These are phyloP conservation scores for Sebastiscus tertius DNA, from an alignment of 2,797 vertebrate genomes.

Conservation along the genomic window DNA sequence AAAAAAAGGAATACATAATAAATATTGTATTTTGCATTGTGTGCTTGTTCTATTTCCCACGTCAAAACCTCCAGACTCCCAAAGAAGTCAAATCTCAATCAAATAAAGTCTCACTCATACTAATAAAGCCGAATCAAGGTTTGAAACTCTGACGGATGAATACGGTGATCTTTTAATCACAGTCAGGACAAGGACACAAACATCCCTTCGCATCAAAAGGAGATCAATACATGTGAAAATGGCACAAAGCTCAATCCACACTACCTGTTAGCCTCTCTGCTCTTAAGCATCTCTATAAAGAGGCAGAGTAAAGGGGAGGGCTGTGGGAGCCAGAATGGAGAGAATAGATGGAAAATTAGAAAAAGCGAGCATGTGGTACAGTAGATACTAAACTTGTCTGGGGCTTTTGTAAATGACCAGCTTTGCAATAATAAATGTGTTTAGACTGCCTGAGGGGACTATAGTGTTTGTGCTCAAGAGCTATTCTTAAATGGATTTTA, in stretches of 20 bases:
- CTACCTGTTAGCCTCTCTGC: not conserved
- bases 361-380: slow-evolving; percentile 6
- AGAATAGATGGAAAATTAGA: not conserved
- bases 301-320: not conserved
- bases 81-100: not conserved
- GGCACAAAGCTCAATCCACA: not conserved
- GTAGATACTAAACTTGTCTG: slow-evolving; percentile 37
- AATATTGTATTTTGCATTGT: too few relatives aligned
- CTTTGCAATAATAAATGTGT: slow-evolving; percentile 42
- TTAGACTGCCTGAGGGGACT: slow-evolving; percentile 49
- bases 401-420: slow-evolving; percentile 48
- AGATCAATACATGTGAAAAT: not conserved
- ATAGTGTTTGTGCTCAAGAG: slow-evolving; percentile 50
- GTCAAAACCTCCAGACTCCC: too few relatives aligned
- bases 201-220: not conserved
- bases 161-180: not conserved
- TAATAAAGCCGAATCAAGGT: not conserved
- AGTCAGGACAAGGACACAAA: not conserved
- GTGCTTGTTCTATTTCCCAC: too few relatives aligned
- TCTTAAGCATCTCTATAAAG: not conserved
- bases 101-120: not conserved
- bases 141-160: not conserved
- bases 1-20: too few relatives aligned
- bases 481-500: slow-evolving; percentile 64
- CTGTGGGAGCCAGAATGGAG: not conserved